Percentiles rank a stretch among this genome's conserved stretches.
Evolutionary conservation across 1,140 invertebrate genomes (phyloP).

Genomic region (Aporrectodea caliginosa): DNA sequence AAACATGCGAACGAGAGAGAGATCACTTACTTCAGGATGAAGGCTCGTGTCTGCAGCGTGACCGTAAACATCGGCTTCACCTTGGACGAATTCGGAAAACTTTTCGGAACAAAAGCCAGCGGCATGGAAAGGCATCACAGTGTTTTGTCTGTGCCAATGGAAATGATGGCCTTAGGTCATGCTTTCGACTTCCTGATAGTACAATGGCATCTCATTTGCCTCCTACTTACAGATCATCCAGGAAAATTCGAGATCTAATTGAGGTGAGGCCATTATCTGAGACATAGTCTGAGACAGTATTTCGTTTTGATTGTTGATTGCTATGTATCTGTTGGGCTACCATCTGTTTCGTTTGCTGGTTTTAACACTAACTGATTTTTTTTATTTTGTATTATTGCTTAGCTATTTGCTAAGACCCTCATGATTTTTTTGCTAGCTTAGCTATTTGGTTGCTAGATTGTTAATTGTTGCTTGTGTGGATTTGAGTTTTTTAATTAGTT

Average conservation of each 20-base stretch:
- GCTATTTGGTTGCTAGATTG: no score
- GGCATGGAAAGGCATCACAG: neutral
- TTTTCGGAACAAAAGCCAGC: neutral
- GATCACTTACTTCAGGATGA: slow-evolving; percentile 6
- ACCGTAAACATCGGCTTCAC: neutral
- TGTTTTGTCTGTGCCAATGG: neutral
- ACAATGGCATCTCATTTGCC: slow-evolving; percentile 49
- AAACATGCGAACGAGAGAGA: slow-evolving; percentile 12
- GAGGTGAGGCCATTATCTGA: no score
- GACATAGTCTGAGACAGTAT: no score
- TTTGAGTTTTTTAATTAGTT: no score
- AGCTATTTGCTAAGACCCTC: no score
- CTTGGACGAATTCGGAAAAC: neutral
- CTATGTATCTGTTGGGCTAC: no score
- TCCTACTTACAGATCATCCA: slow-evolving; percentile 60
- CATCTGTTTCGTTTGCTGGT: no score
- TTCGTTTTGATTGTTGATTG: no score
- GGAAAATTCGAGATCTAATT: slow-evolving; percentile 61
- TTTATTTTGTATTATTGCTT: no score
- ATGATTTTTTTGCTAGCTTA: no score
- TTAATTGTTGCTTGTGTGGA: no score
- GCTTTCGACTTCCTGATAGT: neutral
- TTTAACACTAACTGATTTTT: no score
- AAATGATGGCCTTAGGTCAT: neutral
- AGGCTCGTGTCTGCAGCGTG: neutral